Evolutionary conservation across 2,888 invertebrate species (phyloP), one percentile per base, ranked within the genome.

Genomic region (Drosophila koepferae): DNA sequence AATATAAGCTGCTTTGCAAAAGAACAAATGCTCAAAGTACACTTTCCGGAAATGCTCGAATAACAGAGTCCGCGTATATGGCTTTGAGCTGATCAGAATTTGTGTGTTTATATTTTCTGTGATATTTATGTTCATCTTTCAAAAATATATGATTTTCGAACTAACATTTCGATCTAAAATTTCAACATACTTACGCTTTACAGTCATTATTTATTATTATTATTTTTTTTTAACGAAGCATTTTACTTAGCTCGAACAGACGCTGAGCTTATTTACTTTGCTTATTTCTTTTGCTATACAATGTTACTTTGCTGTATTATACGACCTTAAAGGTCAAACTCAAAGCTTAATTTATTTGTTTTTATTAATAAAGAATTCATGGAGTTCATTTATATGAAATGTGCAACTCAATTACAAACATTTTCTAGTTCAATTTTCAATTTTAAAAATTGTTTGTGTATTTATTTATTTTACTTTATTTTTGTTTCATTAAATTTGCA

Each of bases 1-100:
- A 54, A 63, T 53, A 64, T 41, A 64, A 60, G 54, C 51, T 10
- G 28, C 28, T 60, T 34, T 5, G 3, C 31, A 14, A 58, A 41
- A 55, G 43, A 61, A 53, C 28, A 56, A 28, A n/a, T 3, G 8
- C 8, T 58, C 54, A 80, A 46, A 48, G 10, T 1, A 8, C 12
- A 10, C n/a, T 54, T 20, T 6, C 2, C 12, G 0, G 20, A 20
- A 8, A 23, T 40, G 18, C 34, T 12, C 7, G 51, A 18, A 12
- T 7, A 3, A 2, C 12, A 18, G 18, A 18, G 34, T 18, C 18
- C 18, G 1, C n/a, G 2, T 34, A 12, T 5, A 1, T 12, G 34
- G 34, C 12, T 34, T 14, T 8, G 34, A 7, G 41, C 14, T 28
- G 61, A 4, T 31, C 31, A 49, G 5, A n/a, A 31, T 31, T 48